These are phyloP conservation scores for Cossypha heuglini DNA, from an alignment of 2,797 vertebrate species.

Conservation along the genomic window DNA sequence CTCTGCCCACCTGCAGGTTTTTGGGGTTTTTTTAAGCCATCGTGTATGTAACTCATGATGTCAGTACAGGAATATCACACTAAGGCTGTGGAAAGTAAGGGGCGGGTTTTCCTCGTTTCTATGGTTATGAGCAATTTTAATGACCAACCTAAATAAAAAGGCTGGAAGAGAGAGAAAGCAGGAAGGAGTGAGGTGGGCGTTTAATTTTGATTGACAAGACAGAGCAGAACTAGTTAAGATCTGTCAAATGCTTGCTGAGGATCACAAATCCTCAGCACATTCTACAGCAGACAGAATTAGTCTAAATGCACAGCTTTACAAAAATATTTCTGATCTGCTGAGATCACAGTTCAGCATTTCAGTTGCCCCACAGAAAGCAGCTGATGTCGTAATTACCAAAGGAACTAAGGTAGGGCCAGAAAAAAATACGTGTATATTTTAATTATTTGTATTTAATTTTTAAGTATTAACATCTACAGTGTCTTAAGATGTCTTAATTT, in stretches of 20 bases:
- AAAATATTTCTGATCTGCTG: not conserved
- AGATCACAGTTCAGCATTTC: not conserved
- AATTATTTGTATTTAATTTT: not conserved
- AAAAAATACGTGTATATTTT: not conserved
- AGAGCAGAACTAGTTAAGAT: constrained; percentile 44
- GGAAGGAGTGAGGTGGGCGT: constrained; percentile 52
- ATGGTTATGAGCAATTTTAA: constrained; percentile 64
- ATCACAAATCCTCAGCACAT: constrained; percentile 29
- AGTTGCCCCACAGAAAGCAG: not conserved
- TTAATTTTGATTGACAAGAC: constrained; percentile 62
- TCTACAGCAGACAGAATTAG: constrained; percentile 23
- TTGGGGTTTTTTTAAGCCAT: not conserved
- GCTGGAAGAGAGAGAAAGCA: constrained; percentile 52
- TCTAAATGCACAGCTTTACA: not conserved
- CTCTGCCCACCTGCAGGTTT: not conserved
- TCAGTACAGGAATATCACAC: constrained; percentile 38
- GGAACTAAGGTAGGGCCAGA: not conserved
- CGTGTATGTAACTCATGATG: not conserved
- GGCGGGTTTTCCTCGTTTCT: constrained; percentile 56
- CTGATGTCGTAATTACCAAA: not conserved
- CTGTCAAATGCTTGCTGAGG: constrained; percentile 53
- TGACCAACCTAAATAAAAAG: constrained; percentile 62
- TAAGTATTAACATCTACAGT: not conserved
- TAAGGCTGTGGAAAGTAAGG: constrained; percentile 8
- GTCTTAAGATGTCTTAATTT: not conserved